Evolutionary conservation across 2,797 vertebrate species (phyloP).

Genomic region (Spondyliosoma cantharus): DNA sequence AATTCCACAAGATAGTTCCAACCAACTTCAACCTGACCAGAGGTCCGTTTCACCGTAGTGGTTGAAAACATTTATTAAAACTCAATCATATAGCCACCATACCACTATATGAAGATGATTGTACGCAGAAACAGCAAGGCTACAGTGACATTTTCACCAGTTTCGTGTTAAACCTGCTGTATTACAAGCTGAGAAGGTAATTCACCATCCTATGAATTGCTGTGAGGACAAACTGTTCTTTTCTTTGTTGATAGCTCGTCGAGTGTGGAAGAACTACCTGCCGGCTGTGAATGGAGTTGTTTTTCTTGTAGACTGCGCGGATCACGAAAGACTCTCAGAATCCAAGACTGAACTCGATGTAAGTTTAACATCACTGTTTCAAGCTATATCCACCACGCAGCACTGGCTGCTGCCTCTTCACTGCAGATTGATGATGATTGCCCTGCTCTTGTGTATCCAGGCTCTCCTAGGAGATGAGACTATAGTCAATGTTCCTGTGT

Average conservation of each 20-base stretch:
- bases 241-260: constrained; percentile 85
- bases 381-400: background rate
- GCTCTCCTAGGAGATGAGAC: constrained; percentile 96
- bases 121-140: background rate
- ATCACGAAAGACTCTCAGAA: constrained; percentile 89
- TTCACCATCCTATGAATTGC: background rate
- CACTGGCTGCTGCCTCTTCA: background rate
- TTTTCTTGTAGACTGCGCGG: constrained; percentile 95
- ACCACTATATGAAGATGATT: background rate
- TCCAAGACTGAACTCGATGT: constrained; percentile 97
- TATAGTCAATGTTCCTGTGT: constrained; percentile 92
- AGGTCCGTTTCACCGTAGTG: background rate
- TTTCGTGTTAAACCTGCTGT: background rate
- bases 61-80: background rate
- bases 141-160: background rate
- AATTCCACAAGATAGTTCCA: background rate
- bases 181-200: background rate
- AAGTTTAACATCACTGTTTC: constrained; percentile 68
- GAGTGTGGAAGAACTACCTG: constrained; percentile 98
- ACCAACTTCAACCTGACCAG: background rate
- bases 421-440: background rate
- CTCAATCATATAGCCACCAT: background rate
- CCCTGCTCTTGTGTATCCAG: constrained; percentile 70
- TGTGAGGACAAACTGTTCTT: background rate
- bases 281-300: constrained; percentile 97